A percentile compares a stretch with the other conserved stretches of the same genome.
Evolutionary conservation across 1,140 invertebrate species (phyloP).

Genomic region (Mylabris phalerata): DNA sequence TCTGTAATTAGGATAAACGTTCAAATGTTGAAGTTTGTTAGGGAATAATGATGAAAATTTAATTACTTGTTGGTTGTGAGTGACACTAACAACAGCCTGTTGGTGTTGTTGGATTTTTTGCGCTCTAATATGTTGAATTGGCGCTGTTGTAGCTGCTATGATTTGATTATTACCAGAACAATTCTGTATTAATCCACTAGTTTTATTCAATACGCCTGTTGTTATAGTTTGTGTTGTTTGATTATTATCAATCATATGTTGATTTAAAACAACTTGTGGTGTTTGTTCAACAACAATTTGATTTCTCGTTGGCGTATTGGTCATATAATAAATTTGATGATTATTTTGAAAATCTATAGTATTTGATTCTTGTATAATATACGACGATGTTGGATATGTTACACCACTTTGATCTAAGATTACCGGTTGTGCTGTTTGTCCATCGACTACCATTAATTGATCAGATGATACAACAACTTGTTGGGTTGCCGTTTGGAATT

Average conservation of each 20-base stretch:
- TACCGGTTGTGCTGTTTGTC: constrained; percentile 23
- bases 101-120: constrained; percentile 4
- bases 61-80: background rate
- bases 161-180: too few relatives aligned
- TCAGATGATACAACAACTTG: constrained; percentile 31
- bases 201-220: too few relatives aligned
- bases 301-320: background rate
- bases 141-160: too few relatives aligned
- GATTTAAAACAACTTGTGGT: constrained; percentile 32
- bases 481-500: constrained; percentile 24
- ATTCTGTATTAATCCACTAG: too few relatives aligned
- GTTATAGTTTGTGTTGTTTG: too few relatives aligned
- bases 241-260: constrained; percentile 17
- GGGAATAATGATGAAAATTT: background rate
- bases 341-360: constrained; percentile 17
- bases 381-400: constrained; percentile 21
- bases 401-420: constrained; percentile 26
- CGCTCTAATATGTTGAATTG: background rate
- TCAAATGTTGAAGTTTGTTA: too few relatives aligned
- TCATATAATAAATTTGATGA: constrained; percentile 22
- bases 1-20: too few relatives aligned
- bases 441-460: constrained; percentile 33
- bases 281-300: constrained; percentile 6
- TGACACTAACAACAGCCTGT: background rate
- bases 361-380: constrained; percentile 18